Conservation (phyloP, 2,888 invertebrate species). For the Cheilosia soror region DNA sequence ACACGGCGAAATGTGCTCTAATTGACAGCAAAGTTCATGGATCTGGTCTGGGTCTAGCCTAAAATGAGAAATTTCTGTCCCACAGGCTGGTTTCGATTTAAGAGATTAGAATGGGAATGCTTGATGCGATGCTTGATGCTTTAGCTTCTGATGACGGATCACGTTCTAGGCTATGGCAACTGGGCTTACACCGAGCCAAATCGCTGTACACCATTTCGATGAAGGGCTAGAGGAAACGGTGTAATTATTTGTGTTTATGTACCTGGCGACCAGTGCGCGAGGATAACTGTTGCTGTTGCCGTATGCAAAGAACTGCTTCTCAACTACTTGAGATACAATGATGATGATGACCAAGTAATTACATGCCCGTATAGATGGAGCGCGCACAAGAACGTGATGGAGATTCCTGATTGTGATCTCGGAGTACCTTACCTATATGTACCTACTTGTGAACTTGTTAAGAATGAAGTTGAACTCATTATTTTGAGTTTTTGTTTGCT, state of each 20-base stretch:
- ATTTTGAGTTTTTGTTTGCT: constrained; percentile 41
- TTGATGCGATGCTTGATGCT: constrained; percentile 11
- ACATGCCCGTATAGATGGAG: constrained; percentile 3
- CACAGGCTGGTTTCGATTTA: constrained; percentile 39
- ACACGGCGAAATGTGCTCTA: constrained; percentile 52
- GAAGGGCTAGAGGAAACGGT: constrained; percentile 57
- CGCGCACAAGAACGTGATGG: constrained; percentile 64
- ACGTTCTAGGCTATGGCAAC: constrained; percentile 53
- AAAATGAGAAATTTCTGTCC: constrained; percentile 41
- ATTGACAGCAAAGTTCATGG: constrained; percentile 70
- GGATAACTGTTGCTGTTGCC: constrained; percentile 44
- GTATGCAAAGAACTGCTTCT: constrained; percentile 30
- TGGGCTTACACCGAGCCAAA: constrained; percentile 65
- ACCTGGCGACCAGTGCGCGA: constrained; percentile 42
- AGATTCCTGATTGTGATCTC: constrained; percentile 59
- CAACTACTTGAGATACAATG: constrained; percentile 42
- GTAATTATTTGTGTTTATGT: constrained; percentile 56
- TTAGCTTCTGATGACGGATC: constrained; percentile 53
- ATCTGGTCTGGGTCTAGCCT: constrained; percentile 36
- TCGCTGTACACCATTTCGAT: constrained; percentile 68
- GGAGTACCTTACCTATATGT: background rate
- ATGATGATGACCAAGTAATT: constrained; percentile 65
- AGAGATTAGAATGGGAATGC: constrained; percentile 48
- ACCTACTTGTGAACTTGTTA: constrained; percentile 29
- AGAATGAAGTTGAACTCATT: constrained; percentile 63